phyloP scores from a whole-genome alignment of 2,888 invertebrate genomes.

The Gastracanthus pulcherrimus region DNA sequence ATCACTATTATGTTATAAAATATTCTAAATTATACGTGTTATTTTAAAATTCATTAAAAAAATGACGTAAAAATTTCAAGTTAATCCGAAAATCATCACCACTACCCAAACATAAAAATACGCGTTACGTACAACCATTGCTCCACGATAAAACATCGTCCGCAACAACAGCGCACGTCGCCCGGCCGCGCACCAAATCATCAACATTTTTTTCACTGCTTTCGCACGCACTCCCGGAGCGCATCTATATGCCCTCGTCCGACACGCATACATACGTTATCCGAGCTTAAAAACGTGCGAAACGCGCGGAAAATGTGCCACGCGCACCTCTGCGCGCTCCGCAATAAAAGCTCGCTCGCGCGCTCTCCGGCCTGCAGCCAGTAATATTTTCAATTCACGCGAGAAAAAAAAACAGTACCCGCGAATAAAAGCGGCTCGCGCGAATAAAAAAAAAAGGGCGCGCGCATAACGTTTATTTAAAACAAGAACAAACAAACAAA shows the following conservation, averaged over 20 bases:
- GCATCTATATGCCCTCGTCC: not conserved
- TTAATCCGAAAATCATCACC: no score
- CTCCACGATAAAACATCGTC: conserved; percentile 31
- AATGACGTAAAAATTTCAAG: no score
- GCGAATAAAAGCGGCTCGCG: conserved; percentile 36
- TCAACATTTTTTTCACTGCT: conserved; percentile 32
- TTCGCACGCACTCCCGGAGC: not conserved
- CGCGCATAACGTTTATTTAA: conserved; percentile 29
- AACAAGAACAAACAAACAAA: conserved; percentile 10
- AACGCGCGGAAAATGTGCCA: conserved; percentile 52
- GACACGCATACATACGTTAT: conserved; percentile 29
- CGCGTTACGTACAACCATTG: not conserved
- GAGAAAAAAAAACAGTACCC: conserved; percentile 15
- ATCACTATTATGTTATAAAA: no score
- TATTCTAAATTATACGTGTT: no score
- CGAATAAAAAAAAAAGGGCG: not conserved
- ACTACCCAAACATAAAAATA: conserved; percentile 21
- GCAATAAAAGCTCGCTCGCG: conserved; percentile 30
- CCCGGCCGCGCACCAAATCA: conserved; percentile 28
- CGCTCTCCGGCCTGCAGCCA: no score
- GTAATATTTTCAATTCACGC: conserved; percentile 51
- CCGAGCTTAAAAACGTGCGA: conserved; percentile 48
- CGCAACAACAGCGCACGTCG: no score
- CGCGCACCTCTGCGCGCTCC: not conserved
- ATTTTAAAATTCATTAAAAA: no score